phyloP scores from a whole-genome alignment of 2,888 invertebrate species.

The Choreutis nemorana region DNA sequence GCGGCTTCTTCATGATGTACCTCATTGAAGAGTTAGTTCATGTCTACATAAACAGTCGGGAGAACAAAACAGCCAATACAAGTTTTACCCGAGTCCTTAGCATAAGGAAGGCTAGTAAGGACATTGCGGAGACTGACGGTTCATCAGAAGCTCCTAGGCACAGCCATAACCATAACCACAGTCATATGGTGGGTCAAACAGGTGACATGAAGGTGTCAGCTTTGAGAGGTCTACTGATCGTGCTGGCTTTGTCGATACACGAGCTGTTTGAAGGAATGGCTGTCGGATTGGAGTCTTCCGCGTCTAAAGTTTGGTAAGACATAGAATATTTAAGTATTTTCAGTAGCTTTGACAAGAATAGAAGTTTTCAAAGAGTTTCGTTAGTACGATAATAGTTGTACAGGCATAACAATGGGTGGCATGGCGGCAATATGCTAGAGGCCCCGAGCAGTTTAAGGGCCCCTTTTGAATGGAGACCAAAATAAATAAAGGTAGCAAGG shows the following conservation, averaged over 20 bases:
- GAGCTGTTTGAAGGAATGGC: slow-evolving; percentile 88
- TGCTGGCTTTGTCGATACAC: slow-evolving; percentile 77
- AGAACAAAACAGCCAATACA: slow-evolving; percentile 33
- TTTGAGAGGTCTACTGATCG: slow-evolving; percentile 77
- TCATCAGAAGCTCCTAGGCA: slow-evolving; percentile 5
- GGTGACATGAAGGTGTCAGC: slow-evolving; percentile 54
- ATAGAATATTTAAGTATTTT: too few relatives aligned
- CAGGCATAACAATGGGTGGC: too few relatives aligned
- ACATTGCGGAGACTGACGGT: slow-evolving; percentile 6
- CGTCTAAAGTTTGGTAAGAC: slow-evolving; percentile 54
- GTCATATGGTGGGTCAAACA: slow-evolving; percentile 19
- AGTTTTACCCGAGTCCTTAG: slow-evolving; percentile 40
- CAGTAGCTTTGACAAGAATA: too few relatives aligned
- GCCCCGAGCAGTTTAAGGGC: too few relatives aligned
- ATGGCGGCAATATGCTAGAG: too few relatives aligned
- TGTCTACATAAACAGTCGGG: slow-evolving; percentile 67
- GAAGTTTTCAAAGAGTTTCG: too few relatives aligned
- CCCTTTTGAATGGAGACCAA: too few relatives aligned
- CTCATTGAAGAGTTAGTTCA: slow-evolving; percentile 82
- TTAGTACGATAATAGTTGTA: too few relatives aligned
- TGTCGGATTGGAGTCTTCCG: slow-evolving; percentile 76
- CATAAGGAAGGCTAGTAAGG: slow-evolving; percentile 40
- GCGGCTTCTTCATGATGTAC: slow-evolving; percentile 79
- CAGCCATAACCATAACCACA: slow-evolving; percentile 33
- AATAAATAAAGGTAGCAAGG: too few relatives aligned